Base-by-base conservation (phyloP, 2,888 invertebrate genomes). In the Tetragonula carbonaria region DNA sequence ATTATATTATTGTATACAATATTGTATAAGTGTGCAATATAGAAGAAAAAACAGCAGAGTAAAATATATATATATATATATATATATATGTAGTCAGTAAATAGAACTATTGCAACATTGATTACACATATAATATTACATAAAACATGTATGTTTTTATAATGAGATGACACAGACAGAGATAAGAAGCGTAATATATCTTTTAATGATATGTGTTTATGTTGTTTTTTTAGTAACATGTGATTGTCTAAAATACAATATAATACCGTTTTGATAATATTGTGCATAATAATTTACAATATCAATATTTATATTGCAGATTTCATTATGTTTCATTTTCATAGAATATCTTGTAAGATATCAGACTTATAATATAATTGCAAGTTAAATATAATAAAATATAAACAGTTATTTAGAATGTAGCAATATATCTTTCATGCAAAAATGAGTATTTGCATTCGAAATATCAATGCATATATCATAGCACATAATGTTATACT, bases 1-100 rank as follows among this genome's bases (percentile, higher is more conserved):
- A 88, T 91, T 89, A 90, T 88, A 91, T 85, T 75, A 86, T 82
- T 87, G 87, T 84, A 78, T 66, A 84, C 51, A 45, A 72, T 45
- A 73, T 84, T 77, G 59, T 86, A 78, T 38, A 68, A 53, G 73
- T 74, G 86, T 71, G 59, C 51, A 51, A 18, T 18, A 28, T 23
- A 65, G 75, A 86, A 83, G 80, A 82, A 84, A 78, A 67, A 73
- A 77, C 65, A 86, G 82, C 55, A 63, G 77, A 72, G n/a, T 63
- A 63, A 59, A 72, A 23, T 77, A 2, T 28, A 28, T 28, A 28
- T 28, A 28, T 28, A 28, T 28, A 28, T 28, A 28, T 28, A 28
- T 53, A 68, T 76, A 66, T 73, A 80, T 72, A 68, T 59, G 38
- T 45, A 38, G 28, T 74, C 21, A 77, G 13, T 72, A 68, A 80